Base-by-base conservation (phyloP, 1,140 invertebrate species). In the Drosophila auraria region DNA sequence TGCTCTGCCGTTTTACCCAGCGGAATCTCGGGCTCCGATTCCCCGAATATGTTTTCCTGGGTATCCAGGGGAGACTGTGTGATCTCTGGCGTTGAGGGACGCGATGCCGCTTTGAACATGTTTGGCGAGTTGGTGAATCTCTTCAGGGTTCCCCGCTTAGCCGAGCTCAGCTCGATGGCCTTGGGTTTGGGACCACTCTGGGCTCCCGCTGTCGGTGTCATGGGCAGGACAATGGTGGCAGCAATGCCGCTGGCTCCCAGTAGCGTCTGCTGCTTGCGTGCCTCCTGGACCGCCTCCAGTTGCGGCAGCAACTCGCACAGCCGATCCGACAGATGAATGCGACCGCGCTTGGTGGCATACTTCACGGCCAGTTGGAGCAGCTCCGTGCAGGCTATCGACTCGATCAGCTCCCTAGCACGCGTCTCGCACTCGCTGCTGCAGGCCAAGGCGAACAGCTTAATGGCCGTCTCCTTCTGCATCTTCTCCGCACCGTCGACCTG, bases 401-500 rank as follows among this genome's bases (percentile, higher is more conserved):
- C 95, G 91, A 98, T 97, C 8, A 99, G 94, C 93, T 99, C 98
- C 5, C 98, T 91, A 0, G 97, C 98, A 45, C 98, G 94, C 79
- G 96, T 95, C 83, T 99, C 98, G 45, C 96, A 94, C 92, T 98
- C 97, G 90, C 95, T 96, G 76, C 96, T 95, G 87, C 96, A 97
- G 1, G 97, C 96, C 40, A 87, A 50, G 20, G 97, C 97, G 94
- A 99, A 98, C 23, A 98, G 92, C 93, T 98, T 98, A 70, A 99
- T 95, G 30, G 98, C 95, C n/a, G 95, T 95, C 92, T 98, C 96
- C 73, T 96, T 95, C 6, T 95, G 94, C 25, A 61, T 44, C 57
- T 78, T 78, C 51, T 78, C 75, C 1, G 57, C 93, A 44, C 95
- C 94, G 8, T 96, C 95, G 2, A 94, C 83, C 1, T 94, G 93